A percentile compares a stretch with the other conserved stretches of the same genome.
phyloP scores from a whole-genome alignment of 2,888 invertebrate genomes.

The Trissonchulus sp. region DNA sequence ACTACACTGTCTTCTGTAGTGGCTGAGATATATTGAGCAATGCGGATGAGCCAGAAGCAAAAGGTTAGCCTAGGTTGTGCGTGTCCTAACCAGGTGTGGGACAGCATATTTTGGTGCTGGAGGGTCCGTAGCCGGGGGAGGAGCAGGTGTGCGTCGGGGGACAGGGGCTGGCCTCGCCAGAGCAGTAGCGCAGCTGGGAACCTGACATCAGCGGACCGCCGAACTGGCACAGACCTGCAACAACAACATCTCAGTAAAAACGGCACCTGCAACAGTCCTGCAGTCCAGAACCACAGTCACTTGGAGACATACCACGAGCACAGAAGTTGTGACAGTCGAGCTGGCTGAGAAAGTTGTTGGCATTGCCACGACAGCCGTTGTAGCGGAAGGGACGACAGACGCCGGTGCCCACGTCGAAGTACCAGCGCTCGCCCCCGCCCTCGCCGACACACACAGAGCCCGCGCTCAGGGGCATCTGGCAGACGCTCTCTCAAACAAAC shows the following conservation, averaged over 20 bases:
- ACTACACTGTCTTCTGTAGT: no score
- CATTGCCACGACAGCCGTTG: constrained; percentile 22
- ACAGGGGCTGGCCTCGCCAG: not conserved
- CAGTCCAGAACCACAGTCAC: not conserved
- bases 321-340: constrained; percentile 8
- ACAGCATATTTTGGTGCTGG: constrained; percentile 12
- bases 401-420: constrained; percentile 18
- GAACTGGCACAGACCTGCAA: constrained; percentile 22
- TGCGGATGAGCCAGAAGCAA: no score
- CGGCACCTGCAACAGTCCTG: not conserved
- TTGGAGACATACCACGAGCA: not conserved
- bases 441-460: not conserved
- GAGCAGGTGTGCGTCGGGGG: constrained; percentile 22
- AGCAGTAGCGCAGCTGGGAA: constrained; percentile 2
- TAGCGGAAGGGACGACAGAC: constrained; percentile 1
- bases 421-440: constrained; percentile 5
- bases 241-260: not conserved
- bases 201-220: constrained; percentile 20
- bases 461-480: constrained; percentile 15
- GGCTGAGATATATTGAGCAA: no score
- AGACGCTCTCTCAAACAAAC: constrained; percentile 26
- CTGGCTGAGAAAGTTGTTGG: constrained; percentile 22
- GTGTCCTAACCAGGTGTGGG: constrained; percentile 26
- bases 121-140: constrained; percentile 14
- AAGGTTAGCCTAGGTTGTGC: no score